phyloP scores from a whole-genome alignment of 1,140 invertebrate genomes.

The Papilio dardanus region DNA sequence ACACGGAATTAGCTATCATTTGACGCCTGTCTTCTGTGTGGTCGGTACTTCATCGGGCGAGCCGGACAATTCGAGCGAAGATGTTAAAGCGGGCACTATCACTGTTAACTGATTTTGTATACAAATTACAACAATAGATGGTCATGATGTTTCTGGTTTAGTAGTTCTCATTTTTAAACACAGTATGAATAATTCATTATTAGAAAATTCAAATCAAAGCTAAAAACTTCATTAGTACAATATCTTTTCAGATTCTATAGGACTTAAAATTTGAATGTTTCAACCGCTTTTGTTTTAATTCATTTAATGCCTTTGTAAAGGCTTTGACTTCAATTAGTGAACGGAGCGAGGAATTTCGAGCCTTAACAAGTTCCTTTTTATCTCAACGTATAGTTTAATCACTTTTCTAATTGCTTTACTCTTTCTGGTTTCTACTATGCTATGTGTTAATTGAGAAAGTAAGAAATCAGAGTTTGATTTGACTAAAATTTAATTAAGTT shows the following conservation, averaged over 20 bases:
- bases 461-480: neutral
- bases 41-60: too few relatives aligned
- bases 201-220: neutral
- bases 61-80: too few relatives aligned
- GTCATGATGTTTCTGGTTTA: too few relatives aligned
- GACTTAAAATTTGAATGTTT: slow-evolving; percentile 11
- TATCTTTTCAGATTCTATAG: neutral
- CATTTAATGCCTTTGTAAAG: slow-evolving; percentile 11
- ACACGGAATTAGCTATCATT: too few relatives aligned
- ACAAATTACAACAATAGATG: too few relatives aligned
- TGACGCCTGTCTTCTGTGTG: too few relatives aligned
- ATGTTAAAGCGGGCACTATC: too few relatives aligned
- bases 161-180: too few relatives aligned
- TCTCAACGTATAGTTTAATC: slow-evolving; percentile 5
- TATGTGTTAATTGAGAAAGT: slow-evolving; percentile 5
- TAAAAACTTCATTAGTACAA: neutral
- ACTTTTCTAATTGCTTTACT: slow-evolving; percentile 15
- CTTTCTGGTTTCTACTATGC: neutral
- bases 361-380: slow-evolving; percentile 2
- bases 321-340: slow-evolving; percentile 24
- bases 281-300: slow-evolving; percentile 22
- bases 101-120: too few relatives aligned
- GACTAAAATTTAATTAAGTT: too few relatives aligned
- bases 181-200: too few relatives aligned
- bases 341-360: slow-evolving; percentile 6